Base-by-base conservation (phyloP, 53 echinoderm and acorn worm genomes). In the Stichopus horrens region DNA sequence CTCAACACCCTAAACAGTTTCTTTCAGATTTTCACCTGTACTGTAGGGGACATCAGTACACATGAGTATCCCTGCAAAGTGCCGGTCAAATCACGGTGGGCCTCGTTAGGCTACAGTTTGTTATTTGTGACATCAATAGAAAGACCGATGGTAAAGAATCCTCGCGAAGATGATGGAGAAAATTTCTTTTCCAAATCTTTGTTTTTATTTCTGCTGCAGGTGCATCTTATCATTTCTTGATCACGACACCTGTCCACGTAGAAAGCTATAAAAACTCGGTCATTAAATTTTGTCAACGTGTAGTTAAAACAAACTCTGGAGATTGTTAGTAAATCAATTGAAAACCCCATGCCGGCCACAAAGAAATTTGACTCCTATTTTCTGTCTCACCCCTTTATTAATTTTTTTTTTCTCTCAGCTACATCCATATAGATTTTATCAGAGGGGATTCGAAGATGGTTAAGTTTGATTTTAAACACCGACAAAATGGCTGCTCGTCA, bases 291-390 rank as follows among this genome's bases (percentile, higher is more conserved):
- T 18, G 56, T 55, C 56, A 55, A 81, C 10, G 56, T 81, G 19
- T 55, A 58, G 56, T 81, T 56, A 81, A 55, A 81, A 81, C 81
- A 81, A 81, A 81, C 81, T 56, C 81, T 21, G 6, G 21, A 81
- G 81, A 56, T 57, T 7, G 19, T 57, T 7, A 81, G 56, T 16
- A 71, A 71, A 71, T 71, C 14, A 37, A 37, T 37, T 37, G 37
- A 37, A 37, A 37, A 37, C 37, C 37, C 37, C 37, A 37, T 37
- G 37, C 37, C 37, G 37, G 37, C 37, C 37, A 37, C 37, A 37
- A 71, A 71, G 71, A 71, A 18, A 11, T 59, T 7, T 20, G 6
- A 71, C 14, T 18, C 71, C 21, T 18, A 18, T n/a, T n/a, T 2
- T 71, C 18, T 63, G 19, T 1, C 19, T 71, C 71, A 71, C 71